Conservation (phyloP, 2,797 vertebrate species). For the Rhyacichthys aspro region DNA sequence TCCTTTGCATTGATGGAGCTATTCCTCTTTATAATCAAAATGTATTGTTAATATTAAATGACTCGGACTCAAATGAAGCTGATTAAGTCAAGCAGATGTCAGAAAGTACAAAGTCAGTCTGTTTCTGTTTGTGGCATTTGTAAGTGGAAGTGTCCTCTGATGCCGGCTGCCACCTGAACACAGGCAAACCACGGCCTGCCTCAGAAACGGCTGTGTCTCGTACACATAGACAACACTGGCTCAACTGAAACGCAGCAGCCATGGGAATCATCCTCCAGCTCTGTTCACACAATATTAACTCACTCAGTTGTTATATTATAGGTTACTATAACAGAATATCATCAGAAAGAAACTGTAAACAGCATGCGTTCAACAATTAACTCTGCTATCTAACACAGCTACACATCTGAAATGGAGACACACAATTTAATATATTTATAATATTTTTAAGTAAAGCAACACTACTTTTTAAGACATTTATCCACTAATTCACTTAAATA, state of each 20-base stretch:
- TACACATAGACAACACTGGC: not conserved
- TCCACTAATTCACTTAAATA: too few species aligned
- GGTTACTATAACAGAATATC: too few species aligned
- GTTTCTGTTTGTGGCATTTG: slow-evolving; percentile 2
- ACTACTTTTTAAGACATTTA: too few species aligned
- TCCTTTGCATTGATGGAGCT: too few species aligned
- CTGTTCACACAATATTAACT: slow-evolving; percentile 47
- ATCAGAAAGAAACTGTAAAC: too few species aligned
- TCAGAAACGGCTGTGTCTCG: slow-evolving; percentile 24
- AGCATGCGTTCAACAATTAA: too few species aligned
- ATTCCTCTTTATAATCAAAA: too few species aligned
- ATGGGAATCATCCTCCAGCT: slow-evolving; percentile 55
- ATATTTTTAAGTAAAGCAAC: too few species aligned
- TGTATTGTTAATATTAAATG: not conserved
- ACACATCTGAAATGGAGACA: too few species aligned
- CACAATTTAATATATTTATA: too few species aligned
- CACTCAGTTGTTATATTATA: too few species aligned
- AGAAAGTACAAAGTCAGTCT: not conserved
- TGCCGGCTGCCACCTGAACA: slow-evolving; percentile 19
- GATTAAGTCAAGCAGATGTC: not conserved
- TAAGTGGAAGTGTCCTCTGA: slow-evolving; percentile 8
- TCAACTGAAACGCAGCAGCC: slow-evolving; percentile 23
- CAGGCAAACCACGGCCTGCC: slow-evolving; percentile 31
- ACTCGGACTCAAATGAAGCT: not conserved
- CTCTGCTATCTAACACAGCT: too few species aligned